A percentile compares a stretch with the other conserved stretches of the same genome.
These are phyloP conservation scores for Percopsis omiscomaycus DNA, from an alignment of 2,797 vertebrate genomes.

Conservation along the genomic window DNA sequence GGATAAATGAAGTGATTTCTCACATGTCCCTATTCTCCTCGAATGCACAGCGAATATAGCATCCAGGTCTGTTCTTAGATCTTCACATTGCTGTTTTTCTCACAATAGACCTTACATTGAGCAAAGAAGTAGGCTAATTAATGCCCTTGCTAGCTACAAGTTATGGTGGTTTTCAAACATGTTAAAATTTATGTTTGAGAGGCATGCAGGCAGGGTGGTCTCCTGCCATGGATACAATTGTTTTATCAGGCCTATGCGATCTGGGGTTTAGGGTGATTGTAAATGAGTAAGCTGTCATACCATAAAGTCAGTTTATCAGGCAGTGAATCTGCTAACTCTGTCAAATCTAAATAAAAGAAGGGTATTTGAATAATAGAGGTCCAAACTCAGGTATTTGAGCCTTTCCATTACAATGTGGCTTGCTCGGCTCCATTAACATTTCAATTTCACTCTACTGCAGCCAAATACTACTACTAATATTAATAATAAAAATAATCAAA, in stretches of 20 bases:
- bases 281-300: constrained; percentile 65
- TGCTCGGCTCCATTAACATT: constrained; percentile 11
- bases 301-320: constrained; percentile 23
- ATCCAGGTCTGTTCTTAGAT: neutral
- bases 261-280: constrained; percentile 66
- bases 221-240: constrained; percentile 74
- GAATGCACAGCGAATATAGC: constrained; percentile 18
- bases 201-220: constrained; percentile 54
- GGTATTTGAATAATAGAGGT: constrained; percentile 30
- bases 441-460: constrained; percentile 10
- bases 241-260: constrained; percentile 57
- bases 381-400: constrained; percentile 5
- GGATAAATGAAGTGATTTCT: constrained; percentile 67
- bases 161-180: constrained; percentile 62
- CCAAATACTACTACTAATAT: neutral
- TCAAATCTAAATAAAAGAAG: neutral
- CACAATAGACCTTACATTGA: too few species aligned
- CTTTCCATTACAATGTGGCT: neutral
- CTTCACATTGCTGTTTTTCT: too few species aligned
- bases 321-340: constrained; percentile 29
- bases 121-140: too few species aligned
- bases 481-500: neutral
- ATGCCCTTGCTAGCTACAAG: constrained; percentile 30
- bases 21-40: constrained; percentile 32
- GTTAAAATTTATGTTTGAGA: constrained; percentile 77